Base-by-base conservation (phyloP, 1,140 invertebrate species). In the Ericerus pela region DNA sequence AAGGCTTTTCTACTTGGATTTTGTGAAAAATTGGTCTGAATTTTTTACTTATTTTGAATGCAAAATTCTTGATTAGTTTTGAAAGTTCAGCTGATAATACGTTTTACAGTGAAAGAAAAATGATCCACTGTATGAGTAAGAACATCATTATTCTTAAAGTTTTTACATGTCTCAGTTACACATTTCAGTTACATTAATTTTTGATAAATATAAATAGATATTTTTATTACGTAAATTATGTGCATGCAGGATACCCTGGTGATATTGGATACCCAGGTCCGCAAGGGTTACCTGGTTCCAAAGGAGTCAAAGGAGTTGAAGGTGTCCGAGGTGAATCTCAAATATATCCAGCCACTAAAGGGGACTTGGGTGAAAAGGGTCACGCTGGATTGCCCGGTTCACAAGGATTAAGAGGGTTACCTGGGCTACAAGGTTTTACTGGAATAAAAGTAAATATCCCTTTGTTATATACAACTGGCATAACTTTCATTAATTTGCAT, bases 321-420 rank as follows among this genome's bases (percentile, higher is more conserved):
- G 58, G 58, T 51, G 55, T 60, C 12, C 56, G 53, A 16, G 59
- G 59, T 16, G 18, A 28, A 12, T 20, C 51, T 10, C 11, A 36
- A 10, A 59, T 36, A 11, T 11, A 43, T 33, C 33, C 14, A 18
- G 26, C 38, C 58, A 67, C 27, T 76, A 79, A 75, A 61, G 84
- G 85, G 10, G 83, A 85, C 16, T 2, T 30, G 28, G 62, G 62
- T 29, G 59, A 60, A n/a, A 62, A 65, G 27, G 80, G 80, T 14
- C 51, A 68, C 33, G 66, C 70, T 12, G 78, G 78, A 33, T 58
- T 68, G 0, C 79, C 78, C 68, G 78, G 78, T 10, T 59, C 30
- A 2, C 20, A 22, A n/a, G 62, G 62, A 27, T 6, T 6, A n/a
- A n/a, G 2, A 41, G 62, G 62, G 41, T n/a, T 33, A 24, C 27